A percentile compares a stretch with the other conserved stretches of the same genome.
phyloP scores from a whole-genome alignment of 2,888 invertebrate genomes.

The Ophioninae sp. region DNA sequence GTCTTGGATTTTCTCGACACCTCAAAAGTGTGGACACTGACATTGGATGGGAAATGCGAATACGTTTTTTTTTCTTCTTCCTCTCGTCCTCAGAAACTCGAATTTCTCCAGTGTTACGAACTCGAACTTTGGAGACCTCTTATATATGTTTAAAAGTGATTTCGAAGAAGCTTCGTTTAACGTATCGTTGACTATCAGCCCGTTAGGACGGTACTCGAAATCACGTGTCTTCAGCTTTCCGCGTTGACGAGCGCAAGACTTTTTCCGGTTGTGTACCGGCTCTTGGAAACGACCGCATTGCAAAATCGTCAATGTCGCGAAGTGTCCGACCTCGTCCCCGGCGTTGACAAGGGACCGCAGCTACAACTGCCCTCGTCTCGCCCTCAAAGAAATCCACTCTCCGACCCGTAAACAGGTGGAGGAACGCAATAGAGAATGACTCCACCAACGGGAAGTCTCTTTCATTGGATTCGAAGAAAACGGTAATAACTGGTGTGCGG shows the following conservation, averaged over 20 bases:
- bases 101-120: too few species aligned
- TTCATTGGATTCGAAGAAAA: constrained; percentile 24
- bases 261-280: constrained; percentile 55
- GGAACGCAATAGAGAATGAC: constrained; percentile 6
- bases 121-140: too few species aligned
- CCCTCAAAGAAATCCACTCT: constrained; percentile 42
- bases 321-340: constrained; percentile 30
- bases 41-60: constrained; percentile 22
- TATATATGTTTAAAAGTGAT: neutral
- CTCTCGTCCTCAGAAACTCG: constrained; percentile 10
- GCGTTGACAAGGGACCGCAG: constrained; percentile 56
- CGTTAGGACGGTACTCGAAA: neutral
- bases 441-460: constrained; percentile 49
- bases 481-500: constrained; percentile 49
- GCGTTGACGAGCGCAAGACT: neutral
- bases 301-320: constrained; percentile 59
- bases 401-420: neutral
- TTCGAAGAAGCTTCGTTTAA: neutral
- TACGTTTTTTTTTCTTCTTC: constrained; percentile 37
- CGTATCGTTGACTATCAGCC: neutral
- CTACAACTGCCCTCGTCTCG: constrained; percentile 49
- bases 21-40: constrained; percentile 31
- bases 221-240: neutral
- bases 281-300: constrained; percentile 60
- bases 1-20: constrained; percentile 42